Percentiles rank a stretch among this genome's conserved stretches.
These are phyloP conservation scores for Augochlora pura DNA, from an alignment of 1,140 invertebrate genomes.

Conservation along the genomic window DNA sequence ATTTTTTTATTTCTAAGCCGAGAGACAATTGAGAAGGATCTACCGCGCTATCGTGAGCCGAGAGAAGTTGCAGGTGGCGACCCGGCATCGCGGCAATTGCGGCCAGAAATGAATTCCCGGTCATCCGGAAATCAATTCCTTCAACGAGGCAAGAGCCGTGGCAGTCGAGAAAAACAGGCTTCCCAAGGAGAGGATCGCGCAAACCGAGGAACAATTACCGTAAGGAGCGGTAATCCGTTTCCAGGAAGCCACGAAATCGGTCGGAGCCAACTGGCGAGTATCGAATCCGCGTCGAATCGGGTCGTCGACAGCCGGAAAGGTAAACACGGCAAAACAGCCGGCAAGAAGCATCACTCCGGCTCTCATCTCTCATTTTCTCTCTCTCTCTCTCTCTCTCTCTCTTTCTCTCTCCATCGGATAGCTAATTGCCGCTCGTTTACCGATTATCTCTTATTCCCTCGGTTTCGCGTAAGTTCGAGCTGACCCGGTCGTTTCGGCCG, in stretches of 20 bases:
- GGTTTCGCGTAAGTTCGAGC: conserved; percentile 40
- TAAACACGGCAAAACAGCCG: conserved; percentile 41
- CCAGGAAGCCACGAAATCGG: conserved; percentile 20
- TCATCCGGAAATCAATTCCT: conserved; percentile 12
- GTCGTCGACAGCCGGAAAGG: conserved; percentile 48
- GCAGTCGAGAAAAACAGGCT: neutral
- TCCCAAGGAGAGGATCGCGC: neutral
- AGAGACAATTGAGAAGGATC: too few species aligned
- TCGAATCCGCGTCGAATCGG: conserved; percentile 17
- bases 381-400: neutral
- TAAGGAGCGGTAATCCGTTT: conserved; percentile 2
- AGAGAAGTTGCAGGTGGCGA: too few species aligned
- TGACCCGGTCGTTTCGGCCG: conserved; percentile 19
- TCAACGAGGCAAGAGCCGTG: neutral
- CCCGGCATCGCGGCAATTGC: too few species aligned
- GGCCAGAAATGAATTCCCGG: conserved; percentile 3
- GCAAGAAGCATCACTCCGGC: conserved; percentile 33
- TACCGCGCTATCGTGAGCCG: too few species aligned
- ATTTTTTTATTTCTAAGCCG: too few species aligned
- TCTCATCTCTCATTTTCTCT: neutral
- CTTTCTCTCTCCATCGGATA: neutral
- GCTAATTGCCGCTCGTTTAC: conserved; percentile 44
- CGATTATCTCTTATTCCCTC: conserved; percentile 52
- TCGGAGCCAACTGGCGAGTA: neutral
- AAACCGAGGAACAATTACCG: neutral